phyloP scores from a whole-genome alignment of 2,113 vertebrate genomes.

The Opisthocomus hoazin region DNA sequence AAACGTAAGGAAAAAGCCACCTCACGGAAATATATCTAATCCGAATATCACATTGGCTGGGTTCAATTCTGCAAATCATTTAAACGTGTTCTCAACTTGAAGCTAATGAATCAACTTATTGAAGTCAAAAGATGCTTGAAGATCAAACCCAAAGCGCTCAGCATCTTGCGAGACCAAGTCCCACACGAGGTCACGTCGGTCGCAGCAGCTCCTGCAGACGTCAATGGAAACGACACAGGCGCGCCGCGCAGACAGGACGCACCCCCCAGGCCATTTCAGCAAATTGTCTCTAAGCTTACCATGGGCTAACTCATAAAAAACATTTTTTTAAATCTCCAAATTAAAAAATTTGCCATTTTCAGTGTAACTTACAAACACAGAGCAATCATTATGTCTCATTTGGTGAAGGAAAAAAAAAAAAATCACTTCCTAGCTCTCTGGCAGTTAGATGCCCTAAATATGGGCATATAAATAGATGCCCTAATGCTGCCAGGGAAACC shows the following conservation, averaged over 20 bases:
- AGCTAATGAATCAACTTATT: neutral
- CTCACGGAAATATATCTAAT: neutral
- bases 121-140: neutral
- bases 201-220: neutral
- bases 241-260: accelerated
- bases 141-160: neutral
- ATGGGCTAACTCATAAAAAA: neutral
- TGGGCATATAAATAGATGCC: no score
- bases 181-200: accelerated
- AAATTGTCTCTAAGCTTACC: neutral
- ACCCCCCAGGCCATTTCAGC: neutral
- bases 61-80: neutral
- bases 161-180: neutral
- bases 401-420: neutral
- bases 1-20: neutral
- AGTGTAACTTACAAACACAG: neutral
- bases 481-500: neutral
- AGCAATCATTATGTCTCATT: neutral
- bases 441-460: neutral
- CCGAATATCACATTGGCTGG: neutral
- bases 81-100: neutral
- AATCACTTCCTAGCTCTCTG: neutral
- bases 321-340: neutral
- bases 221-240: no score
- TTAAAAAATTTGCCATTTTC: neutral